Percentiles rank a stretch among this genome's conserved stretches.
Evolutionary conservation across 2,888 invertebrate species (phyloP).

Genomic region (Scaptomyza caliginosa): DNA sequence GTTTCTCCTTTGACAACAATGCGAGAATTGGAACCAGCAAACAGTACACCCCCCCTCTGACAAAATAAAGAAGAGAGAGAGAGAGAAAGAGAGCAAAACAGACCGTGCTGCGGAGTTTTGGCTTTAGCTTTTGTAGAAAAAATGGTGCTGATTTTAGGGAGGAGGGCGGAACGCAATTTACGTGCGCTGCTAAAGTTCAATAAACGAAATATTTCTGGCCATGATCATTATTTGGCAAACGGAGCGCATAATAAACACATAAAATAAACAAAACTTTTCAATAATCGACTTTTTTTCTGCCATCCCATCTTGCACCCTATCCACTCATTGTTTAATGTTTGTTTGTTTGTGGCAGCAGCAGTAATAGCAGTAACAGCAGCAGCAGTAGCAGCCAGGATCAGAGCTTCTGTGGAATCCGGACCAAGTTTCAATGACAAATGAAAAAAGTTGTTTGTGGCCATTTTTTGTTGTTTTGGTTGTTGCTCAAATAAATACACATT

Average conservation of each 20-base stretch:
- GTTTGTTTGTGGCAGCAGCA: conserved; percentile 70
- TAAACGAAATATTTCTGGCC: conserved; percentile 82
- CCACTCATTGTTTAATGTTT: conserved; percentile 74
- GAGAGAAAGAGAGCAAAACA: not conserved
- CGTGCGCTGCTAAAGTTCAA: conserved; percentile 81
- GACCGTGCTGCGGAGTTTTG: conserved; percentile 14
- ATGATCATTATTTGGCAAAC: conserved; percentile 83
- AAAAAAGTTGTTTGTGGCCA: conserved; percentile 61
- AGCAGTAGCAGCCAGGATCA: conserved; percentile 18
- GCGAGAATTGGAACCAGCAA: conserved; percentile 52
- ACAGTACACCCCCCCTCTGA: not conserved
- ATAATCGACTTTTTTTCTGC: conserved; percentile 76
- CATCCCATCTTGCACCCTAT: not conserved
- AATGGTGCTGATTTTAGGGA: not conserved
- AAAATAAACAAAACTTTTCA: conserved; percentile 81
- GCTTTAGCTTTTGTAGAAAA: conserved; percentile 16
- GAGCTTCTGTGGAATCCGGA: conserved; percentile 44
- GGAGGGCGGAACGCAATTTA: conserved; percentile 59
- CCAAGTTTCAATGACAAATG: conserved; percentile 80
- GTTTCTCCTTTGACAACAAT: conserved; percentile 79
- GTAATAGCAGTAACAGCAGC: conserved; percentile 19
- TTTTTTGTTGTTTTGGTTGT: conserved; percentile 20
- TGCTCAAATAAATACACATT: conserved; percentile 73
- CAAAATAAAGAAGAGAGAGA: not conserved
- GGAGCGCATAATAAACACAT: conserved; percentile 83